phyloP scores from a whole-genome alignment of 1,140 invertebrate genomes.

The Potamilus streckersoni region DNA sequence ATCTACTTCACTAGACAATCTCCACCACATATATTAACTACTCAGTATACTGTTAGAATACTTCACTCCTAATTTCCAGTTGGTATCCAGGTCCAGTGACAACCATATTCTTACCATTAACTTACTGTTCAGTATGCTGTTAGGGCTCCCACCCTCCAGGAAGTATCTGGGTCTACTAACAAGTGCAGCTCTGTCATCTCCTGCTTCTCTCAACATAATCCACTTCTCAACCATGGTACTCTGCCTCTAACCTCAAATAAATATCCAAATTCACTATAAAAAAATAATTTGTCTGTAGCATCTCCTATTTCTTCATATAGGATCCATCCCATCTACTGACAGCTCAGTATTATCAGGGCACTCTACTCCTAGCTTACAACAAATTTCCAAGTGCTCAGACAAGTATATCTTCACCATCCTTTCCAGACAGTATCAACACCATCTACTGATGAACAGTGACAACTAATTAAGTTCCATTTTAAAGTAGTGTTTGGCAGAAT shows the following conservation, averaged over 20 bases:
- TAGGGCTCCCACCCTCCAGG: slow-evolving; percentile 85
- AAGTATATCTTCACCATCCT: too few species aligned
- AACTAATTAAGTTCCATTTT: too few species aligned
- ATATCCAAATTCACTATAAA: slow-evolving; percentile 19
- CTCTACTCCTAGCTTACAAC: slow-evolving; percentile 86
- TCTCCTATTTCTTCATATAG: slow-evolving; percentile 91
- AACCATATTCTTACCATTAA: slow-evolving; percentile 64
- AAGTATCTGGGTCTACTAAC: slow-evolving; percentile 34
- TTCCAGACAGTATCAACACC: too few species aligned
- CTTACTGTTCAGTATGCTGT: slow-evolving; percentile 98
- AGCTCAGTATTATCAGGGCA: slow-evolving; percentile 93
- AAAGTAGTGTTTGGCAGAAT: too few species aligned
- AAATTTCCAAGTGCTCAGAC: slow-evolving; percentile 28
- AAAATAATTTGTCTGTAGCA: too few species aligned
- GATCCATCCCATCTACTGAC: slow-evolving; percentile 96
- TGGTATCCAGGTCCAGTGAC: slow-evolving; percentile 31
- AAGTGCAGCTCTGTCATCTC: slow-evolving; percentile 60
- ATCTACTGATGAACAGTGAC: too few species aligned
- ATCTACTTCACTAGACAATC: slow-evolving; percentile 92
- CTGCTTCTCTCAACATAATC: slow-evolving; percentile 93
- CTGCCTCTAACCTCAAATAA: slow-evolving; percentile 83
- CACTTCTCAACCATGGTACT: slow-evolving; percentile 92
- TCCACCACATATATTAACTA: slow-evolving; percentile 95
- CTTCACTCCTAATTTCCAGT: slow-evolving; percentile 86
- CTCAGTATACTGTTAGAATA: slow-evolving; percentile 94